These are phyloP conservation scores for Eudyptes chrysolophus DNA, from an alignment of 2,113 vertebrate genomes.

Conservation along the genomic window DNA sequence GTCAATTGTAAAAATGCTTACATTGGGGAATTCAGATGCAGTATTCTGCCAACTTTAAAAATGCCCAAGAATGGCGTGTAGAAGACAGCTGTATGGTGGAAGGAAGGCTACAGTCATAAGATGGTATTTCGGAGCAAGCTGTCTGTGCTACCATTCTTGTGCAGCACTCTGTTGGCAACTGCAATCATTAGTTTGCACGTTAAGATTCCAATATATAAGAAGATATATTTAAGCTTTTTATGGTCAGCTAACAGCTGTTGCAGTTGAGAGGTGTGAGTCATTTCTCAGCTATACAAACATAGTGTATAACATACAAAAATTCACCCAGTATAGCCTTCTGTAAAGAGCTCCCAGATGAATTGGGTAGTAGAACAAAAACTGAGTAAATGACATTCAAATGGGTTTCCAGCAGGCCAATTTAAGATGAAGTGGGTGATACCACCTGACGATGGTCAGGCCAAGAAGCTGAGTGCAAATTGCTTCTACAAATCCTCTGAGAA, in stretches of 20 bases:
- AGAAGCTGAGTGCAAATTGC: neutral
- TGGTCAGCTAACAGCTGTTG: neutral
- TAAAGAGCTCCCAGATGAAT: neutral
- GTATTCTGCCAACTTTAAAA: neutral
- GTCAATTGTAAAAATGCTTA: neutral
- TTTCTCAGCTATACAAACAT: neutral
- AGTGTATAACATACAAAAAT: neutral
- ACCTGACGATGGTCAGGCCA: neutral
- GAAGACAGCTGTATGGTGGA: neutral
- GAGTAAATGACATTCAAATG: neutral
- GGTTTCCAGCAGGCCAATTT: neutral
- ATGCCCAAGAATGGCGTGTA: rapidly evolving
- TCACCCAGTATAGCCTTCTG: neutral
- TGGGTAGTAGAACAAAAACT: neutral
- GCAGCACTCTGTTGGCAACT: neutral
- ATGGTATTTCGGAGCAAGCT: neutral
- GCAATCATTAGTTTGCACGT: neutral
- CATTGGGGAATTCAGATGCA: neutral
- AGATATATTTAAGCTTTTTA: neutral
- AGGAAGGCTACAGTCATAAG: neutral
- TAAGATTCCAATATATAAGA: neutral
- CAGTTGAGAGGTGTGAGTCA: neutral
- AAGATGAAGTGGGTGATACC: neutral
- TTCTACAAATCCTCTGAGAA: neutral
- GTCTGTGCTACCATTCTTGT: neutral